Base-by-base conservation (phyloP, 1,140 invertebrate genomes). In the Lutraria rhynchaena region DNA sequence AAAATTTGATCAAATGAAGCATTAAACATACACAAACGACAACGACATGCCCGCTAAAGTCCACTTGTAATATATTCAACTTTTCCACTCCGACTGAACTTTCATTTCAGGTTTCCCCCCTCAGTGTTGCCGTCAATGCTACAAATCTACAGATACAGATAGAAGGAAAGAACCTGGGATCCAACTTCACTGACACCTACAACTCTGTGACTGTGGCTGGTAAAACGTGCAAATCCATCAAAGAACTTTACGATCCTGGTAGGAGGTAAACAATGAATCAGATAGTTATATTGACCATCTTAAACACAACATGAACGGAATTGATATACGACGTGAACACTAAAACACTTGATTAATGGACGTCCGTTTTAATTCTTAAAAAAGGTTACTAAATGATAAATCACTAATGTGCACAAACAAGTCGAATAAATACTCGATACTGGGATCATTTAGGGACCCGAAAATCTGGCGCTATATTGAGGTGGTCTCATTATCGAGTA, bases 41-140 rank as follows among this genome's bases (percentile, higher is more conserved):
- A 49, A 19, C 9, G 11, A 49, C 11, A 11, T 49, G 19, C 19
- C 11, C 19, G 19, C 11, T 49, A 49, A 19, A 19, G 11, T 11
- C 19, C 44, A 49, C 19, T 11, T 49, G 19, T n/a, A n/a, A n/a
- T n/a, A n/a, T n/a, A n/a, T n/a, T 11, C 19, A 11, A 49, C 44
- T 49, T 49, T 11, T 49, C 44, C 44, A 19, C 11, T 49, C 44
- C 19, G 9, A 49, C 44, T 19, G 19, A 49, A 9, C 19, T 55
- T 9, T 19, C n/a, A n/a, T 3, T 15, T n/a, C 11, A 75, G 73
- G 73, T 75, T 4, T 63, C 61, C 49, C 73, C 73, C 9, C 7
- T 61, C 1, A 60, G 53, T 75, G 73, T 55, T 4, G 31, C 58
- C 49, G 27, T 75, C 4, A 75, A 75, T 49, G 31, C 35, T 15